These are phyloP conservation scores for Festucalex cinctus DNA, from an alignment of 2,113 vertebrate species.

Conservation along the genomic window DNA sequence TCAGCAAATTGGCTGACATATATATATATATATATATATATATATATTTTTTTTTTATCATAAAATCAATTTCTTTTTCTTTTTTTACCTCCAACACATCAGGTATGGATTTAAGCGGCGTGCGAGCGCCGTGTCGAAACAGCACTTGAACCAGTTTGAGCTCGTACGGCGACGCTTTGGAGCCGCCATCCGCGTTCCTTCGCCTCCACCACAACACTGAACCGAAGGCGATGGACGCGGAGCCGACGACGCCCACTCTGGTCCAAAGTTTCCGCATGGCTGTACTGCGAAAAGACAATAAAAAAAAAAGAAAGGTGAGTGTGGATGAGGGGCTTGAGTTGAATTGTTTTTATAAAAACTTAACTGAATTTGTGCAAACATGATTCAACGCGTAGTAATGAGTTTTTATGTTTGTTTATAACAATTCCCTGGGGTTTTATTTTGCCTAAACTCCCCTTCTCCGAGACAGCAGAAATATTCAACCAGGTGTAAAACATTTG, in stretches of 20 bases:
- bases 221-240: slow-evolving; percentile 56
- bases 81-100: slow-evolving; percentile 73
- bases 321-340: background rate
- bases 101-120: slow-evolving; percentile 83
- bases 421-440: background rate
- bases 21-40: too few species aligned
- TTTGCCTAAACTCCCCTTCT: background rate
- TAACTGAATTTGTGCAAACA: too few species aligned
- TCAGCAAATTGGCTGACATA: too few species aligned
- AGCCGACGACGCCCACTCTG: slow-evolving; percentile 64
- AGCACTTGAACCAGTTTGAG: slow-evolving; percentile 84
- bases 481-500: too few species aligned
- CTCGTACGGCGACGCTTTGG: slow-evolving; percentile 49
- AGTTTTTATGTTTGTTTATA: too few species aligned
- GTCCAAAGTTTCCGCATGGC: slow-evolving; percentile 64
- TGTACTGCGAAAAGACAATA: slow-evolving; percentile 12
- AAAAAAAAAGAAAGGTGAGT: background rate
- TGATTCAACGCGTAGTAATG: too few species aligned
- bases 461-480: too few species aligned
- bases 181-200: slow-evolving; percentile 38
- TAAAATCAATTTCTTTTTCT: too few species aligned
- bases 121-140: slow-evolving; percentile 87
- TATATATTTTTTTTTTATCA: too few species aligned
- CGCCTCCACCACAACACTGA: slow-evolving; percentile 70
- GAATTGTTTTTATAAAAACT: too few species aligned